Evolutionary conservation across 2,888 invertebrate species (phyloP), one percentile per base, ranked within the genome.

Genomic region (Rhogogaster chlorosoma): DNA sequence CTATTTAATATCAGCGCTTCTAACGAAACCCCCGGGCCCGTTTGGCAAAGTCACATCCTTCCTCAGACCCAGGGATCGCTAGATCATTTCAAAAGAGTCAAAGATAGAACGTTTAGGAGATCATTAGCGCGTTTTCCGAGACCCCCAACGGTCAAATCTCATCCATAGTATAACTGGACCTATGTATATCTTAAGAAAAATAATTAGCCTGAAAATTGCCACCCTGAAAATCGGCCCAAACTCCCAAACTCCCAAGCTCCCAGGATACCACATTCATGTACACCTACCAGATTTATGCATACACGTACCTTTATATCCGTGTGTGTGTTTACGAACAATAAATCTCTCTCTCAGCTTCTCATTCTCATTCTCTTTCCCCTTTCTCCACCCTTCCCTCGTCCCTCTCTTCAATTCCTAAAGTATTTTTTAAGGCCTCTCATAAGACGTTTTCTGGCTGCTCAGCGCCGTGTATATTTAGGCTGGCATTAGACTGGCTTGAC

Each of bases 391-490:
- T 38, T 53, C 71, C 15, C 2, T 85, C 82, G 83, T 86, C 86
- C 87, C 86, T 87, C 87, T 22, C 5, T 36, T n/a, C 61, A 26
- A 80, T 57, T 80, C 61, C 12, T 22, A 26, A 64, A 80, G 64
- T 80, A 78, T 89, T 89, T 87, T 82, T 88, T 88, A 84, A 70
- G 85, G 85, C 77, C 82, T 77, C 80, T 70, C 67, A 75, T 73
- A 73, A 73, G 38, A 73, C 38, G 38, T 22, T 42, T 42, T n/a
- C 42, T 42, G 73, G 45, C 73, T 78, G 67, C 84, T 85, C 80
- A 77, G 80, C 89, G 87, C 84, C 88, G 88, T 91, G 90, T 91
- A 91, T 91, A 91, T 91, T 91, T 90, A 91, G 91, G 89, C 88
- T 86, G 88, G 88, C 87, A 91, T 91, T 91, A 90, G 90, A 86